Evolutionary conservation across 1,140 invertebrate genomes (phyloP).

Genomic region (Physella acuta): DNA sequence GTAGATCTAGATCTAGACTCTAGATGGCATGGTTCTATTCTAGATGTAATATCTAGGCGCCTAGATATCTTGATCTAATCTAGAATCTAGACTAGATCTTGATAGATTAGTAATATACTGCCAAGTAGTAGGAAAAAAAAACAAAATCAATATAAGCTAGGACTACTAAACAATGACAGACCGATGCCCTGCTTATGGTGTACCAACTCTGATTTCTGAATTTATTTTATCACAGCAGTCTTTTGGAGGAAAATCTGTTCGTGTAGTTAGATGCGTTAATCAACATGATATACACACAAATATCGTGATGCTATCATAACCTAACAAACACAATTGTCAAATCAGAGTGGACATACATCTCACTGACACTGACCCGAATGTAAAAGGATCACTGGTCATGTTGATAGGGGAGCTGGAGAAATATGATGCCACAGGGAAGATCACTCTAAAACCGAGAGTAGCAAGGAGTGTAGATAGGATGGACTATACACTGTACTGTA

Average conservation of each 20-base stretch:
- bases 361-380: background rate
- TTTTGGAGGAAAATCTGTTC: background rate
- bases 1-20: no score
- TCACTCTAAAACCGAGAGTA: background rate
- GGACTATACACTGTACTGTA: background rate
- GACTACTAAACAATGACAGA: background rate
- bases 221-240: background rate
- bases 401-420: background rate
- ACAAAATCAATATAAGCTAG: no score
- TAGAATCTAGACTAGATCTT: no score
- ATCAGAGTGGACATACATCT: background rate
- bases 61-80: no score
- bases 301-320: background rate
- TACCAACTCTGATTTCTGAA: background rate
- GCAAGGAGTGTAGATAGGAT: background rate
- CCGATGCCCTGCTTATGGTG: background rate
- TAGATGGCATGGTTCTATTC: no score
- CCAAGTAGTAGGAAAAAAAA: no score
- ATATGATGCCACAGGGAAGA: background rate
- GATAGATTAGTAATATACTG: no score
- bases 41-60: no score
- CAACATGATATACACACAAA: background rate
- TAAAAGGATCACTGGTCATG: background rate
- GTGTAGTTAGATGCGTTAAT: background rate
- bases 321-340: background rate